Evolutionary conservation across 2,113 vertebrate genomes (phyloP).

Genomic region (Strigops habroptila): DNA sequence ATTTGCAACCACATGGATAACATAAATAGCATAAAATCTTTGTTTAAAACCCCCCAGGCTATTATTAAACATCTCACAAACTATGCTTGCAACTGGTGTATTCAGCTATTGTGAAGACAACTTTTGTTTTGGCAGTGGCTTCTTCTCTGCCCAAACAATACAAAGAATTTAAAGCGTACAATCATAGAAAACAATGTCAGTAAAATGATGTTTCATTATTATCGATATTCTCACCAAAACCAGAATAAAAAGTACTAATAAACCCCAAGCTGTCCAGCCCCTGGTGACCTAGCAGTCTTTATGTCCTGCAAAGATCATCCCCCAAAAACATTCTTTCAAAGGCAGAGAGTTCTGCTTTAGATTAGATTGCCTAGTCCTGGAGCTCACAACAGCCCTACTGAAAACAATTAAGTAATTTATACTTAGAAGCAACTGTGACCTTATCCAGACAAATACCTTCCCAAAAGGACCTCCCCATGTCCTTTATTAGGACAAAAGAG

Average conservation of each 20-base stretch:
- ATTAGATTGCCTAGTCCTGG: constrained; percentile 8
- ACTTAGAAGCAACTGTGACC: constrained; percentile 43
- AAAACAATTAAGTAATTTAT: constrained; percentile 60
- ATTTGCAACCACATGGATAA: not conserved
- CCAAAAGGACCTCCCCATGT: too few species aligned
- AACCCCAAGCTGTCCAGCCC: not conserved
- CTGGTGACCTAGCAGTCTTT: not conserved
- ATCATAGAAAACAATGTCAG: not conserved
- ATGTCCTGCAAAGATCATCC: not conserved
- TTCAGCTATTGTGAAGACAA: not conserved
- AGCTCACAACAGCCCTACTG: constrained; percentile 24
- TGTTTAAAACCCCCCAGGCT: not conserved
- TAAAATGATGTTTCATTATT: not conserved
- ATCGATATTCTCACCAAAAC: not conserved
- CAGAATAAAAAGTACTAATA: not conserved
- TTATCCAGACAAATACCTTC: constrained; percentile 56
- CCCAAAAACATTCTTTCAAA: not conserved
- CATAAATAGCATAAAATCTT: not conserved
- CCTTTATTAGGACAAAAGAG: constrained; percentile 64
- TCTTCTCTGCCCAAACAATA: not conserved
- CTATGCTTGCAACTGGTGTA: not conserved
- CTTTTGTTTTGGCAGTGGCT: not conserved
- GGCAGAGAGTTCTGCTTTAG: constrained; percentile 1
- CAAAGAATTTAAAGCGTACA: not conserved
- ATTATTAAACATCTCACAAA: not conserved